Base-by-base conservation (phyloP, 2,888 invertebrate species). In the Steromphala cineraria region DNA sequence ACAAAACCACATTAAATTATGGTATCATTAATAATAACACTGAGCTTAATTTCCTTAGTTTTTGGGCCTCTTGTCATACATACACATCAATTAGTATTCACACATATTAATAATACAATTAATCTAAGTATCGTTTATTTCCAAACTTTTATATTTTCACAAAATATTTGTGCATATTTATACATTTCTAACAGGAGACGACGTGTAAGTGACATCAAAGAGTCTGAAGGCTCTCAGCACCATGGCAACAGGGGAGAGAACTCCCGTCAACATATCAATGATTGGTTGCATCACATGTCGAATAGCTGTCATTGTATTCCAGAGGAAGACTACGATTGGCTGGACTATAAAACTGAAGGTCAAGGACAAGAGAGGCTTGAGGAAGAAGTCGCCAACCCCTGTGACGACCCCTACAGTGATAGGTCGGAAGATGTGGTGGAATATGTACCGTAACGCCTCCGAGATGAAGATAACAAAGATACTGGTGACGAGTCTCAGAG, bases 291-390 rank as follows among this genome's bases (percentile, higher is more conserved):
- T 67, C 15, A 71, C 53, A 17, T 77, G 80, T 31, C 77, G 24
- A 1, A 80, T 8, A 15, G 67, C 80, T 17, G 80, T 76, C 71
- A 71, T 8, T 2, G 76, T 46, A 40, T 80, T 80, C 80, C 80
- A 78, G 28, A 74, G 24, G 24, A 81, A 81, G 31, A 81, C 74
- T 31, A 75, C 28, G 21, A 77, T 3, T 4, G 80, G 80, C 71
- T 80, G 80, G n/a, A 80, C 15, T 17, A 77, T n/a, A 24, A 80
- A 40, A 53, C 67, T 80, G 77, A 80, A 80, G 40, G 55, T 13
- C 31, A 53, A 55, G 2, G 80, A 74, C 53, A 80, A 40, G 0
- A 80, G 19, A 1, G 78, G 80, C 24, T 80, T 80, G 40, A 80
- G 13, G 21, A 80, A 36, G 21, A 46, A 31, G 75, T 78, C 78